Evolutionary conservation across 2,888 invertebrate genomes (phyloP).

Genomic region (Cataglyphis albicans): DNA sequence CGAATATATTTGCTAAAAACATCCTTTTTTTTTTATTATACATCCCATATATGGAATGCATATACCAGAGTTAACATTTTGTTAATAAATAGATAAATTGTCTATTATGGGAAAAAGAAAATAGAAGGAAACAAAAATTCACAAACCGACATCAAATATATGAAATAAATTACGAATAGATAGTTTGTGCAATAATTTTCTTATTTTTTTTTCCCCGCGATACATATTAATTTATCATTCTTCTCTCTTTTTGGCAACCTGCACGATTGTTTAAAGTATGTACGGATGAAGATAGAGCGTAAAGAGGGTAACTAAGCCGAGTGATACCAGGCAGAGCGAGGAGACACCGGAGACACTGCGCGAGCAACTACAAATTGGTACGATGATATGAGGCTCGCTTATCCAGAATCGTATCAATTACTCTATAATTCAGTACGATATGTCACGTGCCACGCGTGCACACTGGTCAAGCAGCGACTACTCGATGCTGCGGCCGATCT

Average conservation of each 20-base stretch:
- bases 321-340: slow-evolving; percentile 20
- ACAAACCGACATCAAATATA: neutral
- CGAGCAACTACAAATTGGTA: slow-evolving; percentile 34
- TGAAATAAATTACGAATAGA: neutral
- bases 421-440: slow-evolving; percentile 69
- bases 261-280: neutral
- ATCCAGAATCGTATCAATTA: slow-evolving; percentile 59
- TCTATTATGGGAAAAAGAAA: neutral
- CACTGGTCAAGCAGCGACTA: slow-evolving; percentile 45
- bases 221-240: neutral
- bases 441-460: slow-evolving; percentile 71
- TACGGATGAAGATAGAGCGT: neutral
- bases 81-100: neutral
- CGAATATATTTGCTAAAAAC: neutral
- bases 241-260: slow-evolving; percentile 3
- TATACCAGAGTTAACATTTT: neutral
- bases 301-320: slow-evolving; percentile 1
- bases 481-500: slow-evolving; percentile 32
- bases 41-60: neutral
- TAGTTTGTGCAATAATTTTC: neutral
- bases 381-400: slow-evolving; percentile 40
- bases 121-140: neutral
- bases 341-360: slow-evolving; percentile 5
- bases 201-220: neutral
- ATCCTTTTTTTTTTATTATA: neutral